Evolutionary conservation across 2,113 vertebrate genomes (phyloP), one percentile per base, ranked within the genome.

Genomic region (Strigops habroptila): DNA sequence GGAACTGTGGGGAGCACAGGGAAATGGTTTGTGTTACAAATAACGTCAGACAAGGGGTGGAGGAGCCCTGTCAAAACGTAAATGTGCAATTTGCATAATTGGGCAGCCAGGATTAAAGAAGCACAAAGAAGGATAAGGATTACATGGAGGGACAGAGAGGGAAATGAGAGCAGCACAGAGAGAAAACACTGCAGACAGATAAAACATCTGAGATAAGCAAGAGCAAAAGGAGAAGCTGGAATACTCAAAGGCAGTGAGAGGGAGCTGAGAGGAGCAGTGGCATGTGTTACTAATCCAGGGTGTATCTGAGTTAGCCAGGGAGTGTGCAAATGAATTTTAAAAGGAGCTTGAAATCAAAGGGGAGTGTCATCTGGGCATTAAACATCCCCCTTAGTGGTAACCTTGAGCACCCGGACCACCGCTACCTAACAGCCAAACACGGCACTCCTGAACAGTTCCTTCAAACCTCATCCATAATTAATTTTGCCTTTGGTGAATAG

Each of bases 1-100:
- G 64, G 67, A 94, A 80, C 21, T 3, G 48, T 60, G 60, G 41
- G 82, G 82, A 90, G 82, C 65, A 77, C 75, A 59, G 37, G 71
- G 67, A 85, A 85, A 88, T 82, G 12, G 93, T 79, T 86, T 81
- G 86, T 75, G 22, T 82, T 68, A 94, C 82, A 90, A 93, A 80
- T 82, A 93, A 91, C 4, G 0, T 80, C 1, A 33, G 81, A 73
- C 94, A 92, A 86, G 53, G 68, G 92, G 88, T 85, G 95, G 92
- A 91, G 82, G 83, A 86, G 91, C 63, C 80, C 73, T 94, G 90
- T 90, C 90, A 97, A 86, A 96, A 97, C 95, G 94, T 94, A 97
- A 97, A 95, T 94, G 90, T 67, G 31, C 53, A 21, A 97, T 97
- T 96, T 97, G 79, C 86, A 85, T 96, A 96, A 95, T 95, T 86